Percentiles rank a stretch among this genome's conserved stretches.
Conservation (phyloP, 2,888 invertebrate genomes). For the Anthrax anthrax region DNA sequence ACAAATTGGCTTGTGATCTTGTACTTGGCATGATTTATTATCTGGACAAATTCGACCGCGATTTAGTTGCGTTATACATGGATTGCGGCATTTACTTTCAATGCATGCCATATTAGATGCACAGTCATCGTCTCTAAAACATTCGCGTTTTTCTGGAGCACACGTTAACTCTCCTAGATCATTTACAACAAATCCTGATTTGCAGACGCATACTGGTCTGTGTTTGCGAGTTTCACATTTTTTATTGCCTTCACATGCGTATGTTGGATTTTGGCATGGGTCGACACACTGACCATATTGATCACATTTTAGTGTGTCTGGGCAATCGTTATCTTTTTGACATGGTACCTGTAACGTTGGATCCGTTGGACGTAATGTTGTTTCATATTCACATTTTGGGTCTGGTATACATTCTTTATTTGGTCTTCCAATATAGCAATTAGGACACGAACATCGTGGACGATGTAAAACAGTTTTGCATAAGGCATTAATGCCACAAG, state of each 20-base stretch:
- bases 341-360: slow-evolving; percentile 44
- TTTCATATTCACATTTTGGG: slow-evolving; percentile 54
- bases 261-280: slow-evolving; percentile 55
- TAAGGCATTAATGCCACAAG: slow-evolving; percentile 78
- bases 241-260: slow-evolving; percentile 66
- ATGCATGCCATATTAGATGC: slow-evolving; percentile 75
- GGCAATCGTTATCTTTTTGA: slow-evolving; percentile 54
- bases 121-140: slow-evolving; percentile 68
- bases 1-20: slow-evolving; percentile 75
- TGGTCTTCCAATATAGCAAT: slow-evolving; percentile 75
- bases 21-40: slow-evolving; percentile 75
- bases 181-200: slow-evolving; percentile 75
- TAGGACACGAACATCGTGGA: slow-evolving; percentile 76
- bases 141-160: slow-evolving; percentile 67
- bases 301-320: slow-evolving; percentile 60
- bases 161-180: slow-evolving; percentile 78
- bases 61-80: slow-evolving; percentile 52
- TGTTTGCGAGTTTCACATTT: slow-evolving; percentile 80
- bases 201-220: slow-evolving; percentile 74
- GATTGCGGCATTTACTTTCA: slow-evolving; percentile 71
- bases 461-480: slow-evolving; percentile 74
- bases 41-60: slow-evolving; percentile 53
- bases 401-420: slow-evolving; percentile 65
- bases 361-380: slow-evolving; percentile 42
- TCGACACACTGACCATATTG: slow-evolving; percentile 60